These are phyloP conservation scores for Manis javanica DNA, from an alignment of 2,797 vertebrate species.

Conservation along the genomic window DNA sequence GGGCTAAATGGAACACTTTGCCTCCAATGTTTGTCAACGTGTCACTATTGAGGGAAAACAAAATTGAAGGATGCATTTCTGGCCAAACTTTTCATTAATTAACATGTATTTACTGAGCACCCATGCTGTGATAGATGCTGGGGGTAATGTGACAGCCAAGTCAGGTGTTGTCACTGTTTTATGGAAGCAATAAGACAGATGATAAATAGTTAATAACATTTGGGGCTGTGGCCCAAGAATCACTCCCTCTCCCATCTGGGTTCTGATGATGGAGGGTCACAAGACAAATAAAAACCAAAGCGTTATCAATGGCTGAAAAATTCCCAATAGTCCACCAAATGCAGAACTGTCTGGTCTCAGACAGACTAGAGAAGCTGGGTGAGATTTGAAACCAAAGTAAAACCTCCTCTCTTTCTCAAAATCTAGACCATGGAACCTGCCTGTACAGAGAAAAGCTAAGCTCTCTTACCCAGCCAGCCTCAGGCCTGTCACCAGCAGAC, in stretches of 20 bases:
- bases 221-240: not conserved
- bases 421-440: not conserved
- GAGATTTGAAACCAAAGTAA: not conserved
- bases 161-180: not conserved
- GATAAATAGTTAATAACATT: not conserved
- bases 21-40: constrained; percentile 66
- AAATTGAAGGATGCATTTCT: constrained; percentile 56
- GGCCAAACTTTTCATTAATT: constrained; percentile 45
- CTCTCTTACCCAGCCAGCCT: not conserved
- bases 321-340: not conserved
- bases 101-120: not conserved
- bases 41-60: constrained; percentile 65
- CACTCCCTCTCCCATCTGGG: not conserved
- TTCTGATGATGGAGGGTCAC: not conserved
- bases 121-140: not conserved
- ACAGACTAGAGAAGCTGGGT: not conserved
- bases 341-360: not conserved
- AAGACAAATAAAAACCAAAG: not conserved
- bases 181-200: not conserved
- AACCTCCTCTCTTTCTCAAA: not conserved
- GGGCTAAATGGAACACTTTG: constrained; percentile 63
- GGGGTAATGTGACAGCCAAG: not conserved
- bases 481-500: not conserved
- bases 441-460: not conserved
- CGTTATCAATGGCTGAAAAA: not conserved